Evolutionary conservation across 2,113 vertebrate species (phyloP), one percentile per base, ranked within the genome.

Genomic region (Hemichromis elongatus): DNA sequence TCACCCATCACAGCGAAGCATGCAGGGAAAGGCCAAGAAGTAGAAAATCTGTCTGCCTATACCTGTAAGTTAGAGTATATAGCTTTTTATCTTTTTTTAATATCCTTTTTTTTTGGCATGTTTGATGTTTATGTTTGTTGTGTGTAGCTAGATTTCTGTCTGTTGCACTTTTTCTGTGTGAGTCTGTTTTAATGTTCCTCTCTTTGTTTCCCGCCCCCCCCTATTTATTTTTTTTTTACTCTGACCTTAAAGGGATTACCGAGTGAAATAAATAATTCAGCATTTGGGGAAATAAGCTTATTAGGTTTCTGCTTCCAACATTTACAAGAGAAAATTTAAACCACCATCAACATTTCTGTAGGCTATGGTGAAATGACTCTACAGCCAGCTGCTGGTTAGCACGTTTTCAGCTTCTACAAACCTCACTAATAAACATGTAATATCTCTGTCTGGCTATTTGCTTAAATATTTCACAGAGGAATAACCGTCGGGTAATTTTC

Each of bases 1-100:
- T 93, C 90, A 91, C 84, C 92, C 90, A 84, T 89, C 92, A 84
- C 13, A 57, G 88, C 77, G 88, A 92, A 80, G 90, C 92, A 93
- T 91, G 57, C 86, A 90, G 89, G 92, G 88, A 90, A 84, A 92
- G 85, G 90, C 86, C 78, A 85, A 68, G 70, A 84, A 53, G 80
- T 84, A 88, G 79, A 88, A 35, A 91, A 75, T 83, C 55, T 80
- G n/a, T 26, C 33, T 66, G 40, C 80, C 54, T 85, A 61, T 79
- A 47, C 12, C 21, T 81, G 30, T 54, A 63, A 91, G 42, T 73
- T 70, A 26, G 80, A 59, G 59, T 53, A 55, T 77, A 18, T 66
- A 12, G 16, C 42, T 87, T 86, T 87, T 53, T 63, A 85, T 73
- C 8, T 70, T 30, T 9, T 52, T 16, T 80, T 9, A 9, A 66